These are phyloP conservation scores for Gryllus bimaculatus DNA, from an alignment of 1,140 invertebrate genomes.

Conservation along the genomic window DNA sequence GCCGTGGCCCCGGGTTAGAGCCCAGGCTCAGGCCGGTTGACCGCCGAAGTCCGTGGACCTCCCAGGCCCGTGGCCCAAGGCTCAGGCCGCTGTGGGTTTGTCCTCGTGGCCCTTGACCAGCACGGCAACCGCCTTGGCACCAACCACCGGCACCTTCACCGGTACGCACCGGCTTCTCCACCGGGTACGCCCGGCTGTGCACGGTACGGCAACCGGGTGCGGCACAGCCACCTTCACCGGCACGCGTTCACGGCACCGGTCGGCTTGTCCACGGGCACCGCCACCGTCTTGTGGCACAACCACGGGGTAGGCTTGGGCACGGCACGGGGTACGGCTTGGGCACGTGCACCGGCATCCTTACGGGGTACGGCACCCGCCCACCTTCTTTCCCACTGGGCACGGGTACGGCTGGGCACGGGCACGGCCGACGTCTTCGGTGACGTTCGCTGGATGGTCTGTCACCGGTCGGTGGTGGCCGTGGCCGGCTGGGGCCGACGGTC, in stretches of 20 bases:
- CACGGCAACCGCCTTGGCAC: background rate
- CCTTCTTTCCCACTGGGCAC: background rate
- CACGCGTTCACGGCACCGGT: background rate
- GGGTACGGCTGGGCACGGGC: background rate
- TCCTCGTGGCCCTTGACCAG: background rate
- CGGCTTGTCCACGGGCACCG: background rate
- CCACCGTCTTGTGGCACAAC: background rate
- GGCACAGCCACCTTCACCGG: background rate
- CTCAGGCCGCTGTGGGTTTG: background rate
- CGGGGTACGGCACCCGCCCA: background rate
- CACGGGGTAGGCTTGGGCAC: conserved; percentile 12
- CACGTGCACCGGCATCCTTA: background rate
- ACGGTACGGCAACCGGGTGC: background rate
- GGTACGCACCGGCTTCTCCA: background rate
- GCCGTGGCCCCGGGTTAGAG: background rate
- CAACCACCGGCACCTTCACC: background rate
- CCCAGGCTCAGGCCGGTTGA: background rate
- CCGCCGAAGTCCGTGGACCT: background rate
- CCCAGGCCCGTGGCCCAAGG: background rate
- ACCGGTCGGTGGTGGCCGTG: background rate
- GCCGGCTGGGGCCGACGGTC: too few relatives aligned
- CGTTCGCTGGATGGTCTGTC: background rate
- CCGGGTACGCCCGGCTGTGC: background rate
- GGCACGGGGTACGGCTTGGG: background rate
- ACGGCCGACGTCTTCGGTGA: background rate